Percentiles rank a stretch among this genome's conserved stretches.
Evolutionary conservation across 2,888 invertebrate genomes (phyloP).

Genomic region (Rhogogaster chlorosoma): DNA sequence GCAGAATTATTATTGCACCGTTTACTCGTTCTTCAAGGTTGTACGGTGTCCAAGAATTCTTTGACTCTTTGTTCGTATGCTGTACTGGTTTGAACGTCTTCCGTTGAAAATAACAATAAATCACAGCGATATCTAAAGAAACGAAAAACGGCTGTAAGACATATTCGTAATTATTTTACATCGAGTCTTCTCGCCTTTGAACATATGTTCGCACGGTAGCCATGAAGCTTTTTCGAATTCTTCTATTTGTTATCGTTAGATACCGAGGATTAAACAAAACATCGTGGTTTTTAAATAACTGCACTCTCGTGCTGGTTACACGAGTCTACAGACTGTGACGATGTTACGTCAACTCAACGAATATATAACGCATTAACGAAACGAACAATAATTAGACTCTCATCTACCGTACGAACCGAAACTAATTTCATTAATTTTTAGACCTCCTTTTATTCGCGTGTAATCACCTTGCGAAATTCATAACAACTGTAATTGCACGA

Average conservation of each 20-base stretch:
- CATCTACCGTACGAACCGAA: slow-evolving; percentile 8
- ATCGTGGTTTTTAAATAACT: background rate
- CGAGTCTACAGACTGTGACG: slow-evolving; percentile 18
- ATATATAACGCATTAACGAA: slow-evolving; percentile 10
- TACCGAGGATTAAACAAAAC: slow-evolving; percentile 28
- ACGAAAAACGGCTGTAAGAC: background rate
- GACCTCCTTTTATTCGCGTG: background rate
- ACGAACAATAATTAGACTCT: slow-evolving; percentile 37
- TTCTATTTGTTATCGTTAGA: slow-evolving; percentile 39
- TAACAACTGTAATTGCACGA: background rate
- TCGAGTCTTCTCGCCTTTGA: background rate
- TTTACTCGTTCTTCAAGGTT: slow-evolving; percentile 52
- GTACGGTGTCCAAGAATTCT: slow-evolving; percentile 44
- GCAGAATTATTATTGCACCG: slow-evolving; percentile 52
- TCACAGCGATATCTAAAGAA: background rate
- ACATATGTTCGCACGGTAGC: background rate
- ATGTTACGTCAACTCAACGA: slow-evolving; percentile 27
- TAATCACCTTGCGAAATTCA: background rate
- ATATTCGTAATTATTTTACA: background rate
- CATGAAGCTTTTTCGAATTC: background rate
- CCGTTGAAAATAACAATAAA: slow-evolving; percentile 1
- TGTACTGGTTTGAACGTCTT: slow-evolving; percentile 23
- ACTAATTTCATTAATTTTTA: slow-evolving; percentile 37
- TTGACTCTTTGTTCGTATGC: slow-evolving; percentile 47
- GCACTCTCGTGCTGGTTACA: background rate